Conservation (phyloP, 2,888 invertebrate genomes). For the Calliphora vomitoria region DNA sequence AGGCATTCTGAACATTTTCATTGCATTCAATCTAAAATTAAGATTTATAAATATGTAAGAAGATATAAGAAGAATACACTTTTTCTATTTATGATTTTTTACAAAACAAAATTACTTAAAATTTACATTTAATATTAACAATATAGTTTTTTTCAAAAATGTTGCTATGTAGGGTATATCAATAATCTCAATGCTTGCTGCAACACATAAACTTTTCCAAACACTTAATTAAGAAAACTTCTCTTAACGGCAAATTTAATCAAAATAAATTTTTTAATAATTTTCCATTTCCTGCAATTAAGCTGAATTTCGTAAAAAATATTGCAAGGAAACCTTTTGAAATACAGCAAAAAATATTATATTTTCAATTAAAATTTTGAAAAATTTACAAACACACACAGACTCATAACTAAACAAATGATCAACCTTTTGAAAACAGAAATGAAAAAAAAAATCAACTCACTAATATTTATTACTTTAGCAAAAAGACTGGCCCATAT, state of each 20-base stretch:
- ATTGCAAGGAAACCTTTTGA: background rate
- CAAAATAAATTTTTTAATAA: slow-evolving; percentile 41
- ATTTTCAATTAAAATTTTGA: slow-evolving; percentile 42
- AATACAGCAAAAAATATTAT: background rate
- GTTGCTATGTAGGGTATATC: too few relatives aligned
- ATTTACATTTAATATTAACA: too few relatives aligned
- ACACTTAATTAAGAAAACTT: slow-evolving; percentile 31
- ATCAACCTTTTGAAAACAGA: slow-evolving; percentile 29
- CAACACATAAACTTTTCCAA: background rate
- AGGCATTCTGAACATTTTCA: too few relatives aligned
- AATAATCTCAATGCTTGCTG: too few relatives aligned
- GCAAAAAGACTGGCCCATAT: slow-evolving; percentile 53
- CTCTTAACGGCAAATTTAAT: slow-evolving; percentile 2
- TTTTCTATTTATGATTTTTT: too few relatives aligned
- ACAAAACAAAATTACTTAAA: too few relatives aligned
- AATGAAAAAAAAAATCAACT: slow-evolving; percentile 19
- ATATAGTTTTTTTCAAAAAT: too few relatives aligned
- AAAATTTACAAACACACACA: slow-evolving; percentile 1
- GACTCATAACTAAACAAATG: slow-evolving; percentile 5
- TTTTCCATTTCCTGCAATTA: slow-evolving; percentile 68
- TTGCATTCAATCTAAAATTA: too few relatives aligned
- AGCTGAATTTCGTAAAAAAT: slow-evolving; percentile 11
- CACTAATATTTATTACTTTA: slow-evolving; percentile 35
- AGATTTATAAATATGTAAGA: too few relatives aligned
- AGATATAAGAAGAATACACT: too few relatives aligned